Conservation (phyloP, 1,140 invertebrate species). For the Eufriesea mexicana region DNA sequence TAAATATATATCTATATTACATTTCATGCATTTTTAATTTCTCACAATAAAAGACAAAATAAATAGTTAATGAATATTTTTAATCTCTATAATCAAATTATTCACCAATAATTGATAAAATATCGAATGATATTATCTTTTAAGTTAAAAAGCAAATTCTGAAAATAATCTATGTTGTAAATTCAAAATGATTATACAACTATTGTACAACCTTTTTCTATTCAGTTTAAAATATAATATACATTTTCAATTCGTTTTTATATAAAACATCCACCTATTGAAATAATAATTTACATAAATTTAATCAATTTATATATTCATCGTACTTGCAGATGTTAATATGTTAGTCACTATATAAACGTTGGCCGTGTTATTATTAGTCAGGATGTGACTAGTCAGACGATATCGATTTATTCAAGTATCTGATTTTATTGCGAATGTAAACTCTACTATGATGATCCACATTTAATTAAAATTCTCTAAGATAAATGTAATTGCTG, state of each 20-base stretch:
- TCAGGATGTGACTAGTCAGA: slow-evolving; percentile 38
- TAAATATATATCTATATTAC: too few relatives aligned
- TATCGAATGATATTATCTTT: too few relatives aligned
- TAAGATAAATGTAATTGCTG: slow-evolving; percentile 18
- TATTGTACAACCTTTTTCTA: background rate
- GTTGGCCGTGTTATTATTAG: slow-evolving; percentile 27
- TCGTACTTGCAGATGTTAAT: background rate
- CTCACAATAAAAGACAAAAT: too few relatives aligned
- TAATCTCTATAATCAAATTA: too few relatives aligned
- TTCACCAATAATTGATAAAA: too few relatives aligned
- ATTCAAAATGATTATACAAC: background rate
- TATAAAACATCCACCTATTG: too few relatives aligned
- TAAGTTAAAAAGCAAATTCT: too few relatives aligned
- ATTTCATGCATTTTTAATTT: too few relatives aligned
- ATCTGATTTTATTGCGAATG: slow-evolving; percentile 26
- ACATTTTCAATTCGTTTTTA: background rate
- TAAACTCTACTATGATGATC: background rate
- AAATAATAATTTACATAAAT: background rate
- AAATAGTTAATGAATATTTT: too few relatives aligned
- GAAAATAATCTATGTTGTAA: background rate
- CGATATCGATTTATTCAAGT: slow-evolving; percentile 60
- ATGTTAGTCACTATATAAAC: slow-evolving; percentile 14
- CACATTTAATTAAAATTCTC: background rate
- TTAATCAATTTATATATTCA: background rate
- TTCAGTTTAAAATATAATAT: background rate